Evolutionary conservation across 1,140 invertebrate genomes (phyloP), one percentile per base, ranked within the genome.

Genomic region (Aphelenchoides fujianensis): DNA sequence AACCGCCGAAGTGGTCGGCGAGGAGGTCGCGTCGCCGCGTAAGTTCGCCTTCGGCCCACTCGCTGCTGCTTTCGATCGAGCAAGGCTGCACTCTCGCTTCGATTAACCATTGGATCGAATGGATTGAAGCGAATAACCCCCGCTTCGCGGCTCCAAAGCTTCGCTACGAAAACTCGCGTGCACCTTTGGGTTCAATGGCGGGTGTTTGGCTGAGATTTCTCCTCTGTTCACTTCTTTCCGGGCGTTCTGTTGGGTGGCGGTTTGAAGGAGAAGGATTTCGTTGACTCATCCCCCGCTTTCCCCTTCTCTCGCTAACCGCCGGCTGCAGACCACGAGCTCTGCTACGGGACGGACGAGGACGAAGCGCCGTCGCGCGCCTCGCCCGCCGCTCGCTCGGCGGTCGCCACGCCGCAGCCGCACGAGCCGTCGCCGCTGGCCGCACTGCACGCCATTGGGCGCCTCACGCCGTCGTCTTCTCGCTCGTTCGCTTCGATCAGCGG

Each of bases 1-100:
- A 69, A 86, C 87, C 36, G 82, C 86, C 2, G 85, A 86, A 72
- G 80, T 85, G 23, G 77, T 86, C 9, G 79, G 83, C 23, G 84
- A 79, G 68, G 84, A 85, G 23, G 83, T 85, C 69, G 84, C 84
- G n/a, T 74, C 73, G 36, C 73, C 81, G 23, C 79, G 79, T 81
- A 71, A 82, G 79, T 82, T 72, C 30, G 2, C 7, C n/a, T n/a
- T n/a, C n/a, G n/a, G n/a, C n/a, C n/a, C n/a, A n/a, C n/a, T n/a
- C n/a, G n/a, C n/a, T n/a, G n/a, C 31, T 0, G 12, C 1, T 70
- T 16, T 16, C 72, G 12, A 9, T 27, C 36, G 7, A 19, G 12
- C 72, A 70, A 7, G 9, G 32, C 34, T 69, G 67, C 63, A 48
- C 7, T 53, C 53, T 61, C 19, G 57, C 57, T 53, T 61, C n/a